Conservation (phyloP, 23 tunicate species). For the Trididemnum miniatum region DNA sequence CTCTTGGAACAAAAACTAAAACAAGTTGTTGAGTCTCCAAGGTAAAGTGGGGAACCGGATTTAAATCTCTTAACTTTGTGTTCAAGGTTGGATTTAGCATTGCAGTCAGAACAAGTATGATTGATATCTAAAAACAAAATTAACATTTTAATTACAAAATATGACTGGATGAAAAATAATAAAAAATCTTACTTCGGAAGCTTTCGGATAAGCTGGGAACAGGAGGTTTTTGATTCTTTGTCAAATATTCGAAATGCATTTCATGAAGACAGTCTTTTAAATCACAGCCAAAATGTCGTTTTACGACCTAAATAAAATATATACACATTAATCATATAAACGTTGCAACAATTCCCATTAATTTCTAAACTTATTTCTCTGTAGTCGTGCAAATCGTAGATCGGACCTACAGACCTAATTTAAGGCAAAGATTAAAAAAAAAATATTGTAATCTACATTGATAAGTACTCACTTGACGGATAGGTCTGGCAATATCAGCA, state of each 20-base stretch:
- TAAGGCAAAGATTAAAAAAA: too few species aligned
- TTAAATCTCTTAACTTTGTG: constrained; percentile 19
- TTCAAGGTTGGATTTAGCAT: background rate
- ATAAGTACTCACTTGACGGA: constrained; percentile 36
- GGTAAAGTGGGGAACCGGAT: background rate
- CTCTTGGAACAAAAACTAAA: constrained; percentile 54
- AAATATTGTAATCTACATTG: too few species aligned
- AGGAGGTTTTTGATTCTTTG: background rate
- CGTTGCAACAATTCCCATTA: too few species aligned
- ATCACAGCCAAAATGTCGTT: background rate
- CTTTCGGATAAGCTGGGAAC: background rate
- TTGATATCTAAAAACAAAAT: background rate
- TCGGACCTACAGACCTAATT: too few species aligned
- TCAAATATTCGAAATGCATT: constrained; percentile 24
- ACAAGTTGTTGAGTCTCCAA: constrained; percentile 18
- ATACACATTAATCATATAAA: too few species aligned
- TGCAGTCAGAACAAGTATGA: constrained; percentile 6
- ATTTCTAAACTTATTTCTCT: too few species aligned
- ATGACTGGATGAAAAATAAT: too few species aligned
- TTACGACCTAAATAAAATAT: constrained; percentile 4
- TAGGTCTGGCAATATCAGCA: constrained; percentile 52
- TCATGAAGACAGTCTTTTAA: constrained; percentile 23
- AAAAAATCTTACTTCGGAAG: background rate
- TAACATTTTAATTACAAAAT: background rate
- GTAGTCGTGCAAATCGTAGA: too few species aligned